Evolutionary conservation across 2,797 vertebrate species (phyloP).

Genomic region (Anniella stebbinsi): DNA sequence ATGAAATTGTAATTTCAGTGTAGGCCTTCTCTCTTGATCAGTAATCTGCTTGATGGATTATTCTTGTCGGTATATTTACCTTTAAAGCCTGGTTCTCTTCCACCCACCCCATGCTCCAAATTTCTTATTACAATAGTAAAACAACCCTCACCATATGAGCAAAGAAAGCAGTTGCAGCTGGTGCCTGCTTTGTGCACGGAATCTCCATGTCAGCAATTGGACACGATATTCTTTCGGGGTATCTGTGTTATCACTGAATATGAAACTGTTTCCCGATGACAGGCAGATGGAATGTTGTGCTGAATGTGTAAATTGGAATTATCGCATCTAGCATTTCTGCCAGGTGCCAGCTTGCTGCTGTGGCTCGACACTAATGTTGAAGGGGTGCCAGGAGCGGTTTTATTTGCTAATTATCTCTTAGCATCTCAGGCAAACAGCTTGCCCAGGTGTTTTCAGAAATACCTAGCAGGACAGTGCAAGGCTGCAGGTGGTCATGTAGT

Average conservation of each 20-base stretch:
- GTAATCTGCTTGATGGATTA: conserved; percentile 42
- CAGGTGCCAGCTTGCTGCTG: conserved; percentile 80
- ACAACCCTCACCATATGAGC: conserved; percentile 62
- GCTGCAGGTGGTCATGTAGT: conserved; percentile 76
- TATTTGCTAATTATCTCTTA: conserved; percentile 79
- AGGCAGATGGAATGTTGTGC: conserved; percentile 83
- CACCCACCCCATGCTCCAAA: background rate
- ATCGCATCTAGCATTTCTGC: conserved; percentile 81
- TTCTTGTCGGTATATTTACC: background rate
- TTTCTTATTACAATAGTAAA: conserved; percentile 9
- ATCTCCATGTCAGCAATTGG: conserved; percentile 79
- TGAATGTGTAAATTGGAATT: conserved; percentile 86
- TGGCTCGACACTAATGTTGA: conserved; percentile 71
- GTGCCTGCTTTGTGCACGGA: conserved; percentile 75
- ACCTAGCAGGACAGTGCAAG: conserved; percentile 68
- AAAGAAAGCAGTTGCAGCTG: conserved; percentile 73
- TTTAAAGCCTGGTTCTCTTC: background rate
- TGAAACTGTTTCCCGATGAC: conserved; percentile 81
- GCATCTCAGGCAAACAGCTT: conserved; percentile 75
- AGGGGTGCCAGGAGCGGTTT: conserved; percentile 76
- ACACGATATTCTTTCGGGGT: conserved; percentile 77
- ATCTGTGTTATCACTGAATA: conserved; percentile 82
- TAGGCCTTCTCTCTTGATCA: conserved; percentile 31
- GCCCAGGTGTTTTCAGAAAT: conserved; percentile 80
- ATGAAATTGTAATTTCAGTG: too few species aligned